Evolutionary conservation across 2,113 vertebrate genomes (phyloP).

Genomic region (Periophthalmodon schlosseri): DNA sequence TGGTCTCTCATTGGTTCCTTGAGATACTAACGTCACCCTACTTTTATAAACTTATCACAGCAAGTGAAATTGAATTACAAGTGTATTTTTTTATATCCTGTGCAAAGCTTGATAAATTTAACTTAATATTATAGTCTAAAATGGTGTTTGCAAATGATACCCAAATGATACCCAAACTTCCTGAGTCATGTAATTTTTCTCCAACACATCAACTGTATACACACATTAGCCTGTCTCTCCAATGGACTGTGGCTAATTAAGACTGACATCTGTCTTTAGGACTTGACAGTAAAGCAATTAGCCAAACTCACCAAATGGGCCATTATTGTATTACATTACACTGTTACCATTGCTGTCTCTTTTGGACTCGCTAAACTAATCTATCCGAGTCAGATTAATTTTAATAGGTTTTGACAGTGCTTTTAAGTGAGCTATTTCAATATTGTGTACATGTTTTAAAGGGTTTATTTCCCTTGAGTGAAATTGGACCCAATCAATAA

Average conservation of each 20-base stretch:
- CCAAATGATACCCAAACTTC: background rate
- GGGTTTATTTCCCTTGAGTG: background rate
- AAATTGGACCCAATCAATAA: constrained; percentile 10
- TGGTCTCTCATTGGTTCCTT: background rate
- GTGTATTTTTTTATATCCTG: background rate
- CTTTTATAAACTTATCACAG: background rate
- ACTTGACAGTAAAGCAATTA: constrained; percentile 10
- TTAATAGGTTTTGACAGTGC: constrained; percentile 8
- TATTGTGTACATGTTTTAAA: background rate
- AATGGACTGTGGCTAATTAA: background rate
- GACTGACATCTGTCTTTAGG: constrained; percentile 4
- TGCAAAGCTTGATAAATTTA: background rate
- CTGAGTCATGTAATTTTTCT: background rate
- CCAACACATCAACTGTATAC: background rate
- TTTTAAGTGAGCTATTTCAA: background rate
- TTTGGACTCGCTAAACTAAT: background rate
- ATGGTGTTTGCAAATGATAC: background rate
- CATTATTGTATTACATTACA: constrained; percentile 7
- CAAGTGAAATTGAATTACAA: background rate
- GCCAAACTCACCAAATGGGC: constrained; percentile 5
- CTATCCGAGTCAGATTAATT: background rate
- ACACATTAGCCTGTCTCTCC: background rate
- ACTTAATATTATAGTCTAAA: background rate
- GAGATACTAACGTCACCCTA: background rate
- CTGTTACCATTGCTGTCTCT: background rate